Evolutionary conservation across 2,797 vertebrate genomes (phyloP), one percentile per base, ranked within the genome.

Genomic region (Pangasius djambal): DNA sequence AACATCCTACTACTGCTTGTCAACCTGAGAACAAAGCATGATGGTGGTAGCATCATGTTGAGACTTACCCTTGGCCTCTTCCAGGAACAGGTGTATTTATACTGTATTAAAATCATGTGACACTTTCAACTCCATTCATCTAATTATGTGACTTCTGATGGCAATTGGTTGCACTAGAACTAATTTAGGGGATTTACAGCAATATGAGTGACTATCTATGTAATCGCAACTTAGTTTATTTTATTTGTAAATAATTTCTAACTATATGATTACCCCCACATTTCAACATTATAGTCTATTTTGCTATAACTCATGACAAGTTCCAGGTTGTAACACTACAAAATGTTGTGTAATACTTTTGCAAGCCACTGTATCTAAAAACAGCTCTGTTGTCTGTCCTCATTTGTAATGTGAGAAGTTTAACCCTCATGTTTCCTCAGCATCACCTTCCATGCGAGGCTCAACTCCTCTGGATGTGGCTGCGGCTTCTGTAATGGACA

Each of bases 401-500:
- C 44, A 28, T 44, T 83, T 44, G 12, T 25, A 48, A n/a, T 31
- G 40, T 50, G 15, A 28, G 37, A 83, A 4, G 37, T 44, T 44
- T 83, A 59, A 25, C 34, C 10, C 34, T 61, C 37, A 65, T 67
- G n/a, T 61, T 25, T 87, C 9, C 20, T 92, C 89, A 99, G 98
- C 98, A 13, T 98, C 97, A 65, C 98, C 98, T 0, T 98, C 98
- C 55, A 99, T 99, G 98, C 96, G 98, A 93, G 98, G 98, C 31
- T 97, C 98, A 70, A 99, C 98, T 75, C 98, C 98, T 28, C 94
- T 99, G 92, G 98, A 99, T 69, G 98, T 99, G 91, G 98, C 97
- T 0, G 98, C 98, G 20, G 98, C 98, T 0, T 99, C 98, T 0
- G 98, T 99, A 72, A 99, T 99, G 98, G 98, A 99, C 93, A 99